phyloP scores from a whole-genome alignment of 2,888 invertebrate genomes.

The Trypoxylon attenuatum region DNA sequence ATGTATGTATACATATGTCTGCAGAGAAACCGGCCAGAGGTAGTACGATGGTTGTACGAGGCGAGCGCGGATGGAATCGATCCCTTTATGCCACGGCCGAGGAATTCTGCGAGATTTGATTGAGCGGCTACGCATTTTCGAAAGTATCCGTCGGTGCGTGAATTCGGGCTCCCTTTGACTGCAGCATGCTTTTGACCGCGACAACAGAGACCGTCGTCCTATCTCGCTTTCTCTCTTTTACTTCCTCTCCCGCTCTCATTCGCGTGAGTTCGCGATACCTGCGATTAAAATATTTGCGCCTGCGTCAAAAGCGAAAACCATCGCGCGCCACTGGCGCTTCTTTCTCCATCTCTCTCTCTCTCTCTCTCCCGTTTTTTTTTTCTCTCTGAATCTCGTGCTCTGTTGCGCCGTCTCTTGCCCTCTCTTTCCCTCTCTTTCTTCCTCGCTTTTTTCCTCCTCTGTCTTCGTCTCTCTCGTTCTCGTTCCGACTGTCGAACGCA shows the following conservation, averaged over 20 bases:
- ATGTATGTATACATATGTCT: neutral
- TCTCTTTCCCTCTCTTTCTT: neutral
- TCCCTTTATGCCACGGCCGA: constrained; percentile 47
- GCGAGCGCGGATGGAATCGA: constrained; percentile 29
- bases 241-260: no score
- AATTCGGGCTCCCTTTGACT: constrained; percentile 21
- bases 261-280: neutral
- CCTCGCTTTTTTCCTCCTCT: neutral
- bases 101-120: constrained; percentile 48
- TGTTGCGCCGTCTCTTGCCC: neutral
- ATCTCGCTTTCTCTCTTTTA: no score
- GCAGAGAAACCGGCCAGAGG: no score
- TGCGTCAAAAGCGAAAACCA: neutral
- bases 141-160: constrained; percentile 35
- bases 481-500: neutral
- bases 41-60: constrained; percentile 3
- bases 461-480: neutral
- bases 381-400: neutral
- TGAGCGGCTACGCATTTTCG: constrained; percentile 40
- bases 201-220: neutral
- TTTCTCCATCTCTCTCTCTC: neutral
- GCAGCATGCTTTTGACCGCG: constrained; percentile 15
- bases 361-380: neutral
- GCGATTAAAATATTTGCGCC: constrained; percentile 12
- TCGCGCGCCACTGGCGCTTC: neutral